These are phyloP conservation scores for Eclectus roratus DNA, from an alignment of 2,113 vertebrate genomes.

Conservation along the genomic window DNA sequence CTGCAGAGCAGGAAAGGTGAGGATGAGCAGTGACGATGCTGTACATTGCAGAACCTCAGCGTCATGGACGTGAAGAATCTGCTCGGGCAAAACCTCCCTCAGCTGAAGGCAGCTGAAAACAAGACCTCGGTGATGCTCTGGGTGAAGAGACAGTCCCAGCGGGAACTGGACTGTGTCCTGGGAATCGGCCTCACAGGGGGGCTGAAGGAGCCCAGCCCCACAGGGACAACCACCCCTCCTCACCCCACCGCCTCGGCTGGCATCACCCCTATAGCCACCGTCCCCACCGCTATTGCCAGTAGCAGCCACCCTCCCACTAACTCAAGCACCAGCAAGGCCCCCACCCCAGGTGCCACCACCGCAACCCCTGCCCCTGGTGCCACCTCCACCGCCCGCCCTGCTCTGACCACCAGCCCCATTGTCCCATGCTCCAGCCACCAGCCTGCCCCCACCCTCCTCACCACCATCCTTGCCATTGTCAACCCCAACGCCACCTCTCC, in stretches of 20 bases:
- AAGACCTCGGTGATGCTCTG: constrained; percentile 39
- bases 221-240: background rate
- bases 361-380: background rate
- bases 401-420: background rate
- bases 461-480: background rate
- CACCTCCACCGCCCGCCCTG: accelerated
- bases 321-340: background rate
- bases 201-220: background rate
- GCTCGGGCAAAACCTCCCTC: constrained; percentile 57
- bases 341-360: background rate
- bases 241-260: accelerated
- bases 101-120: constrained; percentile 39
- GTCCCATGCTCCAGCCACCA: background rate
- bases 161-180: constrained; percentile 36
- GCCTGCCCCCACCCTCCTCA: background rate
- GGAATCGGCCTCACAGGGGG: constrained; percentile 37
- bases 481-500: background rate
- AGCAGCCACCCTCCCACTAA: background rate
- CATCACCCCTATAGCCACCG: accelerated
- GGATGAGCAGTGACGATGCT: background rate
- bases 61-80: constrained; percentile 34
- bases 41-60: constrained; percentile 53
- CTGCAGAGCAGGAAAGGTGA: background rate
- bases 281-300: background rate
- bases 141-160: constrained; percentile 36